Percentiles rank a stretch among this genome's conserved stretches.
Conservation (phyloP, 2,797 vertebrate species). For the Pterois miles region DNA sequence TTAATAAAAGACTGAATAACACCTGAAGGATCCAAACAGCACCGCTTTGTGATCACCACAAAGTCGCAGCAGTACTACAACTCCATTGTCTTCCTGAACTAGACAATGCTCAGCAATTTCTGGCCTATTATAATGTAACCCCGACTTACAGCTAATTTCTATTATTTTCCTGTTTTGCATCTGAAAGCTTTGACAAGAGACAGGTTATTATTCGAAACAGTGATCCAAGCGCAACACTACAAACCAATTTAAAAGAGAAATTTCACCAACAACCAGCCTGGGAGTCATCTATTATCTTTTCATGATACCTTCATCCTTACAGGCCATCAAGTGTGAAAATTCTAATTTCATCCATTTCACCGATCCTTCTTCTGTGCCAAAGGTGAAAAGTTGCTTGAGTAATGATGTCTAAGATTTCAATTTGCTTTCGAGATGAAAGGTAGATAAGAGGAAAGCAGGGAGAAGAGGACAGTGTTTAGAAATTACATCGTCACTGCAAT, state of each 20-base stretch:
- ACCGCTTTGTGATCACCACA: too few relatives aligned
- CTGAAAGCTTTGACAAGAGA: neutral
- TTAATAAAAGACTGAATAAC: neutral
- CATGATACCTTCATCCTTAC: neutral
- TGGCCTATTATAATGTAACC: neutral
- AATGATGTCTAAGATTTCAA: conserved; percentile 28
- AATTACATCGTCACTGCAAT: conserved; percentile 42
- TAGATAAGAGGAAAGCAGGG: conserved; percentile 1
- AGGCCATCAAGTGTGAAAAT: conserved; percentile 18
- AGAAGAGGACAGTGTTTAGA: conserved; percentile 2
- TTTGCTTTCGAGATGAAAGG: conserved; percentile 37
- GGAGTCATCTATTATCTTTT: neutral
- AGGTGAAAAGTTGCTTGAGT: conserved; percentile 30
- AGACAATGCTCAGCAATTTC: too few relatives aligned
- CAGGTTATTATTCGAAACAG: neutral
- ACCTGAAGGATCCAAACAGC: neutral
- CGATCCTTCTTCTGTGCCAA: neutral
- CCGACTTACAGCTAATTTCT: neutral
- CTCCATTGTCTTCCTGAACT: too few relatives aligned
- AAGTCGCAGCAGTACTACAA: too few relatives aligned
- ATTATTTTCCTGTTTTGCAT: neutral
- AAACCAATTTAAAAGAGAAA: neutral
- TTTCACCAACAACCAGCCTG: neutral
- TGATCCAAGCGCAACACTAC: neutral
- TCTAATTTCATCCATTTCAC: conserved; percentile 11